These are phyloP conservation scores for Sinohyriopsis cumingii DNA, from an alignment of 2,888 invertebrate genomes.

Conservation along the genomic window DNA sequence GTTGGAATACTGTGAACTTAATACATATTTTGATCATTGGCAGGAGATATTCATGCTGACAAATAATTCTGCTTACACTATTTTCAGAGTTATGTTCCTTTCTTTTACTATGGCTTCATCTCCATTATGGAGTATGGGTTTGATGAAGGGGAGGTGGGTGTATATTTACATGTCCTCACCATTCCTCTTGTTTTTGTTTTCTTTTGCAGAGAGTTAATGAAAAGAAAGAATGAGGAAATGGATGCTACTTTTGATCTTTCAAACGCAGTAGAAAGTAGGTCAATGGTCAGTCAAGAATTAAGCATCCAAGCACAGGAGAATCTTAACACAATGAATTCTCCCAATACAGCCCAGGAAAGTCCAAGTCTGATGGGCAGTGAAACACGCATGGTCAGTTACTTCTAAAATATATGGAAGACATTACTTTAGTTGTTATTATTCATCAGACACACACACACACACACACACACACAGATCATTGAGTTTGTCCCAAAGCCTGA, in stretches of 20 bases:
- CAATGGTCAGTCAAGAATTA: conserved; percentile 22
- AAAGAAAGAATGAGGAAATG: conserved; percentile 40
- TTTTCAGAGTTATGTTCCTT: too few relatives aligned
- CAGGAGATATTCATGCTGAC: too few relatives aligned
- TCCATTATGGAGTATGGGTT: too few relatives aligned
- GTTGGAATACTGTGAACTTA: too few relatives aligned
- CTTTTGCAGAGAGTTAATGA: conserved; percentile 47
- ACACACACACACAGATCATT: too few relatives aligned
- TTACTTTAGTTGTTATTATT: neutral
- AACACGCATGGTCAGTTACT: conserved; percentile 44
- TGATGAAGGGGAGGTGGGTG: too few relatives aligned
- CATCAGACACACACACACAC: too few relatives aligned
- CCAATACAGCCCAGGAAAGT: conserved; percentile 43
- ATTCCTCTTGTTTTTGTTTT: neutral
- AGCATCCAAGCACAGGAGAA: conserved; percentile 24
- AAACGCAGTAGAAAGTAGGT: conserved; percentile 30
- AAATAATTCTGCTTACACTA: too few relatives aligned
- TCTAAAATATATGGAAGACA: neutral
- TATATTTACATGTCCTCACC: too few relatives aligned
- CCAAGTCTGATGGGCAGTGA: conserved; percentile 49
- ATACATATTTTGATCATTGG: too few relatives aligned
- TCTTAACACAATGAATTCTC: conserved; percentile 22
- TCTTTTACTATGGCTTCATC: too few relatives aligned
- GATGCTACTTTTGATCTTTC: conserved; percentile 49
- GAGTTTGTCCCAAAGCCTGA: too few relatives aligned